Evolutionary conservation across 2,797 vertebrate species (phyloP), one percentile per base, ranked within the genome.

Genomic region (Anableps anableps): DNA sequence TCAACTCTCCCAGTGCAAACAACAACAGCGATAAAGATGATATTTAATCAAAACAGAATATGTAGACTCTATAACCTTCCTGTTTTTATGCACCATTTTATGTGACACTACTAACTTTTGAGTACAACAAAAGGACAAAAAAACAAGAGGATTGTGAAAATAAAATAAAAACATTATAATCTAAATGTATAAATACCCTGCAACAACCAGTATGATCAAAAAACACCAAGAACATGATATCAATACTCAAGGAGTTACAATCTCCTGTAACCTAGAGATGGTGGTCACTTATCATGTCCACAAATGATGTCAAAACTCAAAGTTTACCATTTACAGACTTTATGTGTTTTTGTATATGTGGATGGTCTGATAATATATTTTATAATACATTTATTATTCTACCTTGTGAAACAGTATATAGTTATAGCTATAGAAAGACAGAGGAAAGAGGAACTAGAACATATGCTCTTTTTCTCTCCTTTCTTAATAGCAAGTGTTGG

Each of bases 241-340:
- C 92, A 92, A 94, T 88, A 92, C 85, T 93, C 88, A 85, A 91
- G 21, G 89, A 94, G 91, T 91, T 92, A 95, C 94, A 93, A 89
- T 87, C 86, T 88, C 80, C 21, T 81, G 85, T 89, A 89, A 93
- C 90, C 81, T 80, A 78, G 71, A 87, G 79, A 91, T 86, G 85
- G 92, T 75, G 72, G 90, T 89, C 92, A 76, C 88, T 91, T 91
- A 94, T 45, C 41, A 71, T 71, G 68, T 92, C 93, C 88, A 26
- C n/a, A 84, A 88, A 93, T 89, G 84, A 93, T 80, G 80, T 90
- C 88, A 95, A 86, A 89, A 92, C 88, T 82, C 85, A 93, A 89
- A 93, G 86, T 88, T 92, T 88, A 95, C 85, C 90, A 93, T 91
- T 81, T 91, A 95, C 93, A 95, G 93, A 95, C 93, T 87, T 94